phyloP scores from a whole-genome alignment of 1,140 invertebrate genomes.

The Saccostrea glomerata region DNA sequence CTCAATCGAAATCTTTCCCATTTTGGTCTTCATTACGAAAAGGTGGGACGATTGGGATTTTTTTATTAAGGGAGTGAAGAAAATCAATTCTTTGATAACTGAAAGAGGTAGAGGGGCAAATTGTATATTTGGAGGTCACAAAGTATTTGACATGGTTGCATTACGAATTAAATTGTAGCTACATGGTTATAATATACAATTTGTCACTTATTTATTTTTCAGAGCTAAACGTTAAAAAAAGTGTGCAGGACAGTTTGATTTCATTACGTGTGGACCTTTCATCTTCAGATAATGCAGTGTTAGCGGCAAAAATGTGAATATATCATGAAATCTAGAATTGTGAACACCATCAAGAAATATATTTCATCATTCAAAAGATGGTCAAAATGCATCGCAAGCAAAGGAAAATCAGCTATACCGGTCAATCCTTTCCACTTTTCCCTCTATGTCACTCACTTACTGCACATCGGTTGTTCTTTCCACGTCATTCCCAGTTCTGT shows the following conservation, averaged over 20 bases:
- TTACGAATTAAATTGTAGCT: background rate
- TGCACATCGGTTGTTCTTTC: background rate
- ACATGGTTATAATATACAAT: too few species aligned
- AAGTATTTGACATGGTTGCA: too few species aligned
- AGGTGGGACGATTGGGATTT: background rate
- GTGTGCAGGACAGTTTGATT: background rate
- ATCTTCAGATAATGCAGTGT: background rate
- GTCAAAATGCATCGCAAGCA: conserved; percentile 16
- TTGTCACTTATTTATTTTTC: background rate
- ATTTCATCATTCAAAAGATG: conserved; percentile 38
- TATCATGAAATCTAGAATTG: conserved; percentile 9
- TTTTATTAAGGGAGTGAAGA: background rate
- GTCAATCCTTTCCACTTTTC: conserved; percentile 41
- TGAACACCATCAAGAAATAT: conserved; percentile 42
- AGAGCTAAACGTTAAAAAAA: background rate
- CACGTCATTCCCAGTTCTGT: background rate
- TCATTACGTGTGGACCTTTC: background rate
- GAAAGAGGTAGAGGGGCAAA: conserved; percentile 9
- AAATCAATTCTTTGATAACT: background rate
- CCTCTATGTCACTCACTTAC: conserved; percentile 39
- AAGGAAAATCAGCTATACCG: conserved; percentile 30
- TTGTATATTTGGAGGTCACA: background rate
- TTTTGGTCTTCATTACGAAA: conserved; percentile 20
- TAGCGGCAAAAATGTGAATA: background rate
- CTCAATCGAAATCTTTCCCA: background rate